Base-by-base conservation (phyloP, 2,888 invertebrate species). In the Leptura quadrifasciata region DNA sequence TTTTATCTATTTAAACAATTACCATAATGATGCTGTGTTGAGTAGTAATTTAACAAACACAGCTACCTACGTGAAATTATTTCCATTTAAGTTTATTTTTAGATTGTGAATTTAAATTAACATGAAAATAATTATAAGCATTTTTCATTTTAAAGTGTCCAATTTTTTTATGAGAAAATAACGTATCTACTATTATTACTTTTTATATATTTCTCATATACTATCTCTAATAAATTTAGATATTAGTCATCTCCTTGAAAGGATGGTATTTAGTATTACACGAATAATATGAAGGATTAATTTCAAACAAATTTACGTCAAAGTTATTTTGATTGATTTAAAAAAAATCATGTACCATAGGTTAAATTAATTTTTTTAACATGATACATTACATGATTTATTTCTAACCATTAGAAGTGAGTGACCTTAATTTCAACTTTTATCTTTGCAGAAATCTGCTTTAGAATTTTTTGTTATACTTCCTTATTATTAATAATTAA, bases 11-110 rank as follows among this genome's bases (percentile, higher is more conserved):
- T 0, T 31, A 31, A 4, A 31, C 27, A 6, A 8, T 31, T 31
- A 31, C 27, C 27, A 31, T 15, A 39, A 39, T 39, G 39, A 39
- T 10, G 12, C 39, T n/a, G 5, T 47, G n/a, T 47, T 47, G 5
- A n/a, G 0, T 47, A 47, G n/a, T 47, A n/a, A 47, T 47, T 57
- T 10, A 57, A 20, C 21, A 55, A 55, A 57, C 20, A 57, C 57
- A 57, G 21, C 57, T 57, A 20, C 17, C 55, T 18, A 55, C 10
- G 15, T 57, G 57, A 20, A 57, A 20, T 55, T 55, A 55, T 55
- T 55, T 55, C 20, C 47, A 2, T 47, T 47, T 15, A 12, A 15
- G 47, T 1, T 47, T 15, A 3, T n/a, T 47, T 47, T 5, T 6
- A 47, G 5, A 15, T 47, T 47, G 47, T 47, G 47, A n/a, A 47